Conservation (phyloP, 1,140 invertebrate genomes). For the Drosophila pseudoananassae region DNA sequence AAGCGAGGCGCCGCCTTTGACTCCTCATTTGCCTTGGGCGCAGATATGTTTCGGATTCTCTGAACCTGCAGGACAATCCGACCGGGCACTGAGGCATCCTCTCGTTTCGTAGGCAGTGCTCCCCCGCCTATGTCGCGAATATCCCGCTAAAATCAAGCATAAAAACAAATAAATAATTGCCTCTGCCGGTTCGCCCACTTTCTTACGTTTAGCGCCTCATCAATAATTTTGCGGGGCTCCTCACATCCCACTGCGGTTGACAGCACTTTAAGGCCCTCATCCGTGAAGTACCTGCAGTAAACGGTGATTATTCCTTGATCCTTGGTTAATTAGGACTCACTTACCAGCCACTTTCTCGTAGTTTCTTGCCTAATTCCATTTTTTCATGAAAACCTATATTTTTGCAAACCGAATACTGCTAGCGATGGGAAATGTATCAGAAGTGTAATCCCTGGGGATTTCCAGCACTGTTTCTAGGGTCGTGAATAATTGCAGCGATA, state of each 20-base stretch:
- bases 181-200: constrained; percentile 22
- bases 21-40: constrained; percentile 95
- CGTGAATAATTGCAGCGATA: too few species aligned
- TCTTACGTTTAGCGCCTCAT: constrained; percentile 65
- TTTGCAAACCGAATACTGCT: constrained; percentile 40
- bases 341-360: constrained; percentile 87
- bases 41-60: constrained; percentile 93
- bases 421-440: constrained; percentile 27
- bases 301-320: not conserved
- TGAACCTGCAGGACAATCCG: constrained; percentile 94
- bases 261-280: constrained; percentile 49
- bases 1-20: constrained; percentile 92
- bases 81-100: constrained; percentile 86
- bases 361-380: constrained; percentile 76
- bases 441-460: constrained; percentile 25
- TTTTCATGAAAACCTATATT: constrained; percentile 52
- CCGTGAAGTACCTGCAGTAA: constrained; percentile 43
- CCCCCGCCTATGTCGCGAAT: constrained; percentile 90
- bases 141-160: constrained; percentile 88
- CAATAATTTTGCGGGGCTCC: constrained; percentile 63
- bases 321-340: constrained; percentile 28
- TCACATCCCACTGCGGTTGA: constrained; percentile 35
- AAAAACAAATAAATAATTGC: constrained; percentile 9
- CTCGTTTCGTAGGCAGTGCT: constrained; percentile 85
- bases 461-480: not conserved